Evolutionary conservation across 2,797 vertebrate species (phyloP).

Genomic region (Clarias laeviceps): DNA sequence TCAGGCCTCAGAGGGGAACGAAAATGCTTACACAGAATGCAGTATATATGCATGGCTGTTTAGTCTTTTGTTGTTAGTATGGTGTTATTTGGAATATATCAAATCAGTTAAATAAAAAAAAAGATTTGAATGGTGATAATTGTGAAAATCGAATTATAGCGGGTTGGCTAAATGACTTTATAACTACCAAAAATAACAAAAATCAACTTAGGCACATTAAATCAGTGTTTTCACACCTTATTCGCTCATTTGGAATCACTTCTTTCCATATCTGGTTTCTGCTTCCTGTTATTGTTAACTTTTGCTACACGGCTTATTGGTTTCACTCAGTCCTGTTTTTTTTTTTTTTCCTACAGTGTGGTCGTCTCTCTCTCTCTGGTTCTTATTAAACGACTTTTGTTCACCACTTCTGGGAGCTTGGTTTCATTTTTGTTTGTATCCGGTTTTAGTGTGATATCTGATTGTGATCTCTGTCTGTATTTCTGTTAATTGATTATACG

Average conservation of each 20-base stretch:
- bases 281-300: neutral
- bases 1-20: constrained; percentile 18
- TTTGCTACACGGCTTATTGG: neutral
- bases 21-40: constrained; percentile 7
- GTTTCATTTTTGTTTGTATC: neutral
- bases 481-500: neutral
- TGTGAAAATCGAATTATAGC: neutral
- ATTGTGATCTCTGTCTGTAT: neutral
- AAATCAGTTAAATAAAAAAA: neutral
- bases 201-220: neutral
- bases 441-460: neutral
- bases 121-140: neutral
- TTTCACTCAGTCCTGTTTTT: neutral
- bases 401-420: neutral
- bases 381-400: neutral
- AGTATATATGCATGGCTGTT: neutral
- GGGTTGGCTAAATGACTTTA: neutral
- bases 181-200: neutral
- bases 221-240: neutral
- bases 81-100: neutral
- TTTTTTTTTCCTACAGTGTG: neutral
- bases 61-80: neutral
- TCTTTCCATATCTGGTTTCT: neutral
- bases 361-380: neutral
- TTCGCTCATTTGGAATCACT: neutral